Evolutionary conservation across 2,888 invertebrate genomes (phyloP).

Genomic region (Homarus gammarus): DNA sequence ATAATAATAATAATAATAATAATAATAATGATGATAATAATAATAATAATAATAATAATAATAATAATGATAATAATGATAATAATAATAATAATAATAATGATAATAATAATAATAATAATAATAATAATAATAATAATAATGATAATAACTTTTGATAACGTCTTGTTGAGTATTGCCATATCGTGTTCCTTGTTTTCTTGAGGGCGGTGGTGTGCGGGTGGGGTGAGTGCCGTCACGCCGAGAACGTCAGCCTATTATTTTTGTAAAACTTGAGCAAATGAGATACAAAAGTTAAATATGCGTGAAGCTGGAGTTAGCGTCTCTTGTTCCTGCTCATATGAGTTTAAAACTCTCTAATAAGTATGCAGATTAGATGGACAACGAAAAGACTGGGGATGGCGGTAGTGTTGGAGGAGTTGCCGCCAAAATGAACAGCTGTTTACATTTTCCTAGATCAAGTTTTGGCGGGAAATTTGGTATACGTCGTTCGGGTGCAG

Average conservation of each 20-base stretch:
- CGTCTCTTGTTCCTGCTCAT: constrained; percentile 53
- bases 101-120: neutral
- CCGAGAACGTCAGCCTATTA: neutral
- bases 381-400: neutral
- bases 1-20: neutral
- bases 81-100: neutral
- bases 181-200: too few species aligned
- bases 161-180: too few species aligned
- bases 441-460: too few species aligned
- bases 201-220: neutral
- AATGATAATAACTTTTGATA: too few species aligned
- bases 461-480: too few species aligned
- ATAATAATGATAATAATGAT: constrained; percentile 21
- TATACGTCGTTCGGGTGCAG: too few species aligned
- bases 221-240: neutral
- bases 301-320: constrained; percentile 45
- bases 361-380: constrained; percentile 44
- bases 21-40: neutral
- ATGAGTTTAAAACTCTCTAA: constrained; percentile 52
- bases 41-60: neutral
- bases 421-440: too few species aligned
- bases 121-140: neutral
- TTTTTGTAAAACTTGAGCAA: constrained; percentile 44
- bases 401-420: neutral
- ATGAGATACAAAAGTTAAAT: constrained; percentile 53